Evolutionary conservation across 2,113 vertebrate species (phyloP), one percentile per base, ranked within the genome.

Genomic region (Pardalotus punctatus): DNA sequence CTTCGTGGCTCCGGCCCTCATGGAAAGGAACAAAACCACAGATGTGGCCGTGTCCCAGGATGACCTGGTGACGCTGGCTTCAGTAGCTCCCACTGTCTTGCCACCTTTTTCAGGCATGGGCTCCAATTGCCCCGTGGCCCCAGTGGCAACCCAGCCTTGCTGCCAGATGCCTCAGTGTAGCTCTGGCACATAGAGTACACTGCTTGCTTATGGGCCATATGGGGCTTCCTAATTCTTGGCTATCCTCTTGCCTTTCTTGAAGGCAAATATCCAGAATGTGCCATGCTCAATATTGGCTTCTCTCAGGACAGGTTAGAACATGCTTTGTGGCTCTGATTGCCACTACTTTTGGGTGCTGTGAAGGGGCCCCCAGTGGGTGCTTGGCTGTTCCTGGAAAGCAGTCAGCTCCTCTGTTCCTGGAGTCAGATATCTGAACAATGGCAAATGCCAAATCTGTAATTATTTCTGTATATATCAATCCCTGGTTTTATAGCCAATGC

Each of bases 31-130:
- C 71, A 70, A 90, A 93, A 38, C 58, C 12, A 2, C 0, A 0
- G 36, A 64, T 81, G 81, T 79, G 74, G 73, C 84, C 0, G 1
- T 73, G 79, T 94, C 88, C 96, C 43, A 73, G 82, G 33, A 38
- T 83, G 88, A 94, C 88, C 86, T 57, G 35, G 71, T 27, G 50
- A 76, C 0, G 0, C 27, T 90, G 65, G 65, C 88, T 82, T 45
- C 10, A 8, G 70, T 24, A 43, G 36, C 45, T 83, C 62, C 47
- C 2, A 5, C 61, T 89, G 50, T 33, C 51, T 28, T 84, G 77
- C 22, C 0, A 1, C 70, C 53, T 82, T 90, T 72, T 0, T 1
- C 0, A 14, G 78, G 38, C 4, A 5, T 1, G 1, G 60, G 3
- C 73, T 71, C 66, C 0, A 2, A 56, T 35, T 48, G 84, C 17